These are phyloP conservation scores for Trinorchestia longiramus DNA, from an alignment of 1,140 invertebrate species.

Conservation along the genomic window DNA sequence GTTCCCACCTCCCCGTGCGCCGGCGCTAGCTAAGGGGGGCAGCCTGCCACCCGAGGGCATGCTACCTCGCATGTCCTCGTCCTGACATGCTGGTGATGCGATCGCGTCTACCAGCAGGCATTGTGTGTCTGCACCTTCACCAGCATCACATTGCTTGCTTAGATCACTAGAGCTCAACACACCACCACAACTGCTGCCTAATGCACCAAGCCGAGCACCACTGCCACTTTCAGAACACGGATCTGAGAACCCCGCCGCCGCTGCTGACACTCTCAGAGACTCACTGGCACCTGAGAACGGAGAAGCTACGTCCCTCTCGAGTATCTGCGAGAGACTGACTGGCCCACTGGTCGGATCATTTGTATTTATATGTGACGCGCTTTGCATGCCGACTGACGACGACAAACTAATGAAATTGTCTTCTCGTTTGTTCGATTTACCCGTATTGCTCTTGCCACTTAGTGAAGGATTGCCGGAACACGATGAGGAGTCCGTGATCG, in stretches of 20 bases:
- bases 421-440: constrained; percentile 51
- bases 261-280: neutral
- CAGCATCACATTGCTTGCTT: neutral
- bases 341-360: neutral
- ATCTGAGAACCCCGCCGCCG: neutral
- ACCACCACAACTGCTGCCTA: constrained; percentile 10
- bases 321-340: constrained; percentile 48
- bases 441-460: neutral
- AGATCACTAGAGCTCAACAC: neutral
- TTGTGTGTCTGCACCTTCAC: neutral
- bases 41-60: constrained; percentile 21
- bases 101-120: neutral
- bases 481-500: neutral
- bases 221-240: neutral
- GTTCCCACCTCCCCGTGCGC: neutral
- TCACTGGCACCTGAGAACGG: neutral
- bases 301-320: constrained; percentile 29
- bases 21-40: constrained; percentile 43
- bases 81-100: neutral
- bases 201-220: neutral
- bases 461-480: neutral
- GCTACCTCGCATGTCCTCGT: constrained; percentile 34
- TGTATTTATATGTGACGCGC: neutral
- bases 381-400: constrained; percentile 29
- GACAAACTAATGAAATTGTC: constrained; percentile 43